Conservation (phyloP, 2,888 invertebrate genomes). For the Lamellibrachia satsuma region DNA sequence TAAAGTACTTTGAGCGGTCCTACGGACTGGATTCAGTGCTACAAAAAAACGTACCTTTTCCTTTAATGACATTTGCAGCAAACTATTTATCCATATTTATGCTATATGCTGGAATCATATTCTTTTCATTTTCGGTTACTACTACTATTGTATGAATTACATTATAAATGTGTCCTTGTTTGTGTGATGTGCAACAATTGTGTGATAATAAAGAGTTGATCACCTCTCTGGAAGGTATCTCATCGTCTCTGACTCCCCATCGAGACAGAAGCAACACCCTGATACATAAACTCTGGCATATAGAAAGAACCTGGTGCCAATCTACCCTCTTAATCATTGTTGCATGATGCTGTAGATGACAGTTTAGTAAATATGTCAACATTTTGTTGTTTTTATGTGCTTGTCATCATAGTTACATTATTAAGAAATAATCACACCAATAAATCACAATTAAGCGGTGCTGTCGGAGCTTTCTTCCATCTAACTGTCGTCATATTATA, state of each 20-base stretch:
- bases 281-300: too few species aligned
- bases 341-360: too few species aligned
- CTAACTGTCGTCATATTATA: neutral
- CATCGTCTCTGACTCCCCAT: too few species aligned
- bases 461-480: neutral
- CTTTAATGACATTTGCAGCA: neutral
- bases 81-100: neutral
- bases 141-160: neutral
- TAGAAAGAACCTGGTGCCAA: too few species aligned
- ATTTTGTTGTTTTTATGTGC: too few species aligned
- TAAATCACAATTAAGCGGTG: neutral
- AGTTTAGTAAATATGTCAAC: too few species aligned
- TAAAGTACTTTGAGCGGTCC: too few species aligned
- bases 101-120: neutral
- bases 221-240: neutral
- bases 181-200: neutral
- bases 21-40: too few species aligned
- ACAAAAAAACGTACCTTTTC: too few species aligned
- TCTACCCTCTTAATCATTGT: too few species aligned
- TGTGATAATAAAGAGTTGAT: too few species aligned
- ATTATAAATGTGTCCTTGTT: neutral
- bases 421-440: neutral
- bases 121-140: neutral
- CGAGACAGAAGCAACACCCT: too few species aligned
- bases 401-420: neutral